Base-by-base conservation (phyloP, 2,113 vertebrate species). In the Oreocharis arfaki region DNA sequence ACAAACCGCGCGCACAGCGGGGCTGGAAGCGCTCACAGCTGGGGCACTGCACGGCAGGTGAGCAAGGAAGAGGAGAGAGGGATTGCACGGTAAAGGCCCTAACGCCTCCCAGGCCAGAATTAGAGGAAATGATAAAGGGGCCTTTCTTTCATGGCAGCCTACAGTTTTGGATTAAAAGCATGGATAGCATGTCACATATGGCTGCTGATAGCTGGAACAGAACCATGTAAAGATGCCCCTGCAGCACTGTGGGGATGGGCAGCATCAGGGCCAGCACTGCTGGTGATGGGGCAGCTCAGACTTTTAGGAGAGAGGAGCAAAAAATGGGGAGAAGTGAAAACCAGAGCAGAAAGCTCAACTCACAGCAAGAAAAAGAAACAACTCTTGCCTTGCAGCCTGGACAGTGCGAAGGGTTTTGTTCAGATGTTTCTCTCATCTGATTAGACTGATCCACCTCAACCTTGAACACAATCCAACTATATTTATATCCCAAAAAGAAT, bases 171-270 rank as follows among this genome's bases (percentile, higher is more conserved):
- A 28, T 56, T 41, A 37, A 59, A 86, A 39, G 47, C 42, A n/a
- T 10, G 44, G 47, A 20, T 21, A 42, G 3, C 3, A 0, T 12
- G 13, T 61, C 46, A 18, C 13, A 3, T 26, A 4, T 22, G 55
- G 35, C n/a, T 76, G 37, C 39, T 53, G 49, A 44, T 12, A 83
- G 35, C 44, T 37, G 9, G 23, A 59, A 49, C 11, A 46, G 13
- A 67, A 53, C 19, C 14, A 28, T 1, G 1, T 30, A 11, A 16
- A 71, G 24, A 33, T 8, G 21, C 15, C 37, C 69, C 49, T 23
- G 20, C 37, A 71, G 50, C 68, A 53, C 68, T 21, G 21, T 1
- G 2, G 49, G 49, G 20, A 39, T 32, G 27, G 49, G 67, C 47
- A 70, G 47, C 68, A 53, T 13, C 28, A 32, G 35, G 21, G 28